Percentiles rank a stretch among this genome's conserved stretches.
phyloP scores from a whole-genome alignment of 2,888 invertebrate species.

The Morinoia aosen region DNA sequence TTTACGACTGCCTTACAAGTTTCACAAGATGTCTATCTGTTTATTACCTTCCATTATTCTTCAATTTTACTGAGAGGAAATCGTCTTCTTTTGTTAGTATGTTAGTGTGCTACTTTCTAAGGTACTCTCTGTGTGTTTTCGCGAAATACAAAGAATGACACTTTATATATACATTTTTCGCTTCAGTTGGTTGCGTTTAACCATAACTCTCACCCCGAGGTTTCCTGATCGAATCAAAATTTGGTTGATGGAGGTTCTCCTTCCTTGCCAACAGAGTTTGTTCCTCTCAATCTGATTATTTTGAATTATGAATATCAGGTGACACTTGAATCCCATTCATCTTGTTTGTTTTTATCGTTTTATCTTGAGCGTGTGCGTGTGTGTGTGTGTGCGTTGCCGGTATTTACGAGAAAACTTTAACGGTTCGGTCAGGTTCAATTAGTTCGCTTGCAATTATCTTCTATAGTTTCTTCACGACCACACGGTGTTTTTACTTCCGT shows the following conservation, averaged over 20 bases:
- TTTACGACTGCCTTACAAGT: neutral
- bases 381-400: neutral
- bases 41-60: neutral
- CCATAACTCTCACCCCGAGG: neutral
- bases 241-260: neutral
- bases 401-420: neutral
- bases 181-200: neutral
- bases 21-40: neutral
- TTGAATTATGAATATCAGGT: neutral
- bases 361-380: neutral
- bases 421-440: neutral
- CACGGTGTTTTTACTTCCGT: neutral
- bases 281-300: neutral
- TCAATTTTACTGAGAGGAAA: neutral
- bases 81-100: neutral
- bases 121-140: neutral
- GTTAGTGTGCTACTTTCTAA: neutral
- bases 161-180: neutral
- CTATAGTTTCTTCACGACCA: neutral
- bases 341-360: neutral
- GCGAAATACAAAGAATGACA: neutral
- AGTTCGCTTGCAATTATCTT: neutral
- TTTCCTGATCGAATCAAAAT: neutral
- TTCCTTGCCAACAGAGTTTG: neutral
- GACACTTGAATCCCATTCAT: neutral